A percentile compares a stretch with the other conserved stretches of the same genome.
Conservation (phyloP, 2,888 invertebrate genomes). For the Agriopis marginaria region DNA sequence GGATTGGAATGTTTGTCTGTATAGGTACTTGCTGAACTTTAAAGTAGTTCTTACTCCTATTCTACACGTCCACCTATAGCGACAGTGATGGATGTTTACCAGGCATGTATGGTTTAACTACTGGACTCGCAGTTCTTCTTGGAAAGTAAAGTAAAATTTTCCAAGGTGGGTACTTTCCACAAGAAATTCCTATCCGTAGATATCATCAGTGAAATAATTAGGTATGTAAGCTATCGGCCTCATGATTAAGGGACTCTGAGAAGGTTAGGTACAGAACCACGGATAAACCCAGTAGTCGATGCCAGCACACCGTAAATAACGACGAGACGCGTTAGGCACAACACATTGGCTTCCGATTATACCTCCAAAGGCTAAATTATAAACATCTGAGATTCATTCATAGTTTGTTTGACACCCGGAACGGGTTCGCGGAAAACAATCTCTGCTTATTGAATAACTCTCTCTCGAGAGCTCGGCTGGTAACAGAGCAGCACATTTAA, state of each 20-base stretch:
- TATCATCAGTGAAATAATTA: neutral
- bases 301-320: constrained; percentile 22
- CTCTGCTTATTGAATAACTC: constrained; percentile 24
- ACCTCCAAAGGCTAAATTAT: constrained; percentile 29
- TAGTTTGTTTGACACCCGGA: constrained; percentile 42
- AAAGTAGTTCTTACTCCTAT: neutral
- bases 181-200: too few relatives aligned
- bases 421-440: constrained; percentile 35
- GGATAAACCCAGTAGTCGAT: neutral
- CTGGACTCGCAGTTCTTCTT: too few relatives aligned
- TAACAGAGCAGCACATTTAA: constrained; percentile 33
- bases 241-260: too few relatives aligned
- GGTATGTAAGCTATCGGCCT: neutral
- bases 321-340: constrained; percentile 25
- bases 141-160: neutral
- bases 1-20: neutral
- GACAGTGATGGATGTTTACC: neutral
- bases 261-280: neutral
- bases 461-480: constrained; percentile 29
- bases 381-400: constrained; percentile 41
- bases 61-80: neutral
- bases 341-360: constrained; percentile 35
- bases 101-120: too few relatives aligned
- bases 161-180: neutral
- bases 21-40: neutral